Evolutionary conservation across 2,113 vertebrate genomes (phyloP), one percentile per base, ranked within the genome.

Genomic region (Piliocolobus tephrosceles): DNA sequence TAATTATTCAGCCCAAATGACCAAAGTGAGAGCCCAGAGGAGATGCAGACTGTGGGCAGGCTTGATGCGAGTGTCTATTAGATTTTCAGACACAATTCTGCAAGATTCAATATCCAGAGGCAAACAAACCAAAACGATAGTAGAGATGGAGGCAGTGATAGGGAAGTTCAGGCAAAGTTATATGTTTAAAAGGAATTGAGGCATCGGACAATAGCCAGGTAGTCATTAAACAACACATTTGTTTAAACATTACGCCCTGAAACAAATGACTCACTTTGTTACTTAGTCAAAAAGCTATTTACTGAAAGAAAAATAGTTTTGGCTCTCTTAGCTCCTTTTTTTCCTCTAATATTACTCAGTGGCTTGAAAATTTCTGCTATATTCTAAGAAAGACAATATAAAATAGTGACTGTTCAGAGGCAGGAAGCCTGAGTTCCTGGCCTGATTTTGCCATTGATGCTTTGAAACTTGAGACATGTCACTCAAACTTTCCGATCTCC

Each of bases 311-410:
- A 75, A 93, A 27, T 73, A 22, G 47, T 76, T 91, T 88, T 57
- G 55, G 30, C 47, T 80, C 23, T 70, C 16, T 45, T 85, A 30
- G 20, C 30, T 66, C 70, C 43, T 73, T 57, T 70, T n/a, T 17
- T 89, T 47, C 40, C 82, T 73, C 57, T 68, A 91, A 27, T 78
- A n/a, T 87, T 90, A 68, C 57, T 40, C 38, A 84, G 40, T 68
- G 61, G 20, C 58, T 92, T 92, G 43, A 43, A 94, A 43, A 58
- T 68, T 45, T 76, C 22, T 89, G 40, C 12, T 64, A 11, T 72
- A 11, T 84, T 95, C 84, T 81, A 43, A 89, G 64, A 86, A 92
- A 83, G 10, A 88, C 89, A 75, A 88, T 75, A 38, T 85, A 68
- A 94, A 92, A 43, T 61, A 68, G 43, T 55, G 43, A 25, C 58